phyloP scores from a whole-genome alignment of 2,113 vertebrate genomes.

The Barnardius zonarius region DNA sequence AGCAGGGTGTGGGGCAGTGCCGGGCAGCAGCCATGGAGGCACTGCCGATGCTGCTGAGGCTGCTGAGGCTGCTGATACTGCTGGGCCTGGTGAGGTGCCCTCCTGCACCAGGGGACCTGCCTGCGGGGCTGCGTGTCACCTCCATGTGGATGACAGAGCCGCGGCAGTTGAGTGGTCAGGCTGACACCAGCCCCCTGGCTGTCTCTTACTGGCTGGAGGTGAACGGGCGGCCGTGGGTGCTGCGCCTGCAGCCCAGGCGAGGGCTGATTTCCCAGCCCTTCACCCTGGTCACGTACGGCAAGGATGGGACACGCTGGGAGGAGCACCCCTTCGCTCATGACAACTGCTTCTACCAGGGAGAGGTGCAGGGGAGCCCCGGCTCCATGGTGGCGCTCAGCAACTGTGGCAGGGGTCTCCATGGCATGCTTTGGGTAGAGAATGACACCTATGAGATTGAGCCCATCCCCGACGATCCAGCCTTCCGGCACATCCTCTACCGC shows the following conservation, averaged over 20 bases:
- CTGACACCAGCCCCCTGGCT: not conserved
- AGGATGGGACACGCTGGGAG: not conserved
- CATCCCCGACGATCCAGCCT: not conserved
- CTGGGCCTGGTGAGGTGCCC: not conserved
- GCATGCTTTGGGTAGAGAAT: not conserved
- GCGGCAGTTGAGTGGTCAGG: not conserved
- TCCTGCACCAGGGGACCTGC: fast-evolving
- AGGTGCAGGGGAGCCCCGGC: constrained; percentile 26
- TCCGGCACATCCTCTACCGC: constrained; percentile 55
- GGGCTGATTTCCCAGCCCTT: constrained; percentile 18
- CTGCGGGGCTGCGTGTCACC: not conserved
- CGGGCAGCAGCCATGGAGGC: not conserved
- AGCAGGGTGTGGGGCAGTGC: not conserved
- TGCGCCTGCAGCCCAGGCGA: constrained; percentile 33
- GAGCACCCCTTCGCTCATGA: constrained; percentile 34
- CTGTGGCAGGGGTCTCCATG: constrained; percentile 20
- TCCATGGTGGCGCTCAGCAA: constrained; percentile 39
- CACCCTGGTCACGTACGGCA: constrained; percentile 48
- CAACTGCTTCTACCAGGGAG: constrained; percentile 56
- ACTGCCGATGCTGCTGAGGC: not conserved
- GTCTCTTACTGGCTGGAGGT: constrained; percentile 56
- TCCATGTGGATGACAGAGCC: constrained; percentile 39
- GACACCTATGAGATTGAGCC: constrained; percentile 53
- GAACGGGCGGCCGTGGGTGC: not conserved
- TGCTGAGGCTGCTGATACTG: not conserved